Evolutionary conservation across 2,113 vertebrate species (phyloP), one percentile per base, ranked within the genome.

Genomic region (Nycticebus coucang): DNA sequence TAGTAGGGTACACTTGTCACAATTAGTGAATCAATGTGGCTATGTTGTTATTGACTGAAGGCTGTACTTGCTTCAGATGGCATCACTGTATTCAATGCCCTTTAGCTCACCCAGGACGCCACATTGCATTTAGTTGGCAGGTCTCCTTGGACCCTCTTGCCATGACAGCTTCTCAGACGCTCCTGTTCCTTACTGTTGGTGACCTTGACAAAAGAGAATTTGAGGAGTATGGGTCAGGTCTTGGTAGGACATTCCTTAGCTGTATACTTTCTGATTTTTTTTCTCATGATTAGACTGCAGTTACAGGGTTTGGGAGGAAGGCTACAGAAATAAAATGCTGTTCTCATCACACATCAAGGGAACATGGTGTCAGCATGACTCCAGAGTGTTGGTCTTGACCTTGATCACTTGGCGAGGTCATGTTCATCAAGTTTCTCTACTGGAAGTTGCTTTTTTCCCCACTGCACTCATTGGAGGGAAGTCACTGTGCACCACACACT

Each of bases 301-400:
- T 24, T 4, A 7, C 1, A 24, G 37, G 50, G 26, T 8, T 53
- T 53, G 60, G 50, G 11, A 69, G 22, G 17, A 55, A 89, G 57
- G 30, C 13, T 26, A 14, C 7, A 12, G 60, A 45, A 41, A 21
- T 21, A 3, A 24, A 41, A 19, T 3, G 30, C 30, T 18, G 0
- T 64, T 66, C n/a, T 74, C 12, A 22, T 28, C n/a, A 22, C 12
- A 0, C 2, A 13, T 41, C 8, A 6, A 28, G 33, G 50, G 15
- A 1, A 1, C 15, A 0, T 33, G 85, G 28, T 28, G 28, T 66
- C 26, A 1, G 0, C 10, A 0, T 11, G n/a, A 19, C 10, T 21
- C 28, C 1, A 5, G 37, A 0, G 6, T 1, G 0, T 22, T 1
- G 17, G 2, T 13, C 28, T 28, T 2, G 4, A 33, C 35, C 60